Evolutionary conservation across 2,888 invertebrate species (phyloP).

Genomic region (Encarsia formosa): DNA sequence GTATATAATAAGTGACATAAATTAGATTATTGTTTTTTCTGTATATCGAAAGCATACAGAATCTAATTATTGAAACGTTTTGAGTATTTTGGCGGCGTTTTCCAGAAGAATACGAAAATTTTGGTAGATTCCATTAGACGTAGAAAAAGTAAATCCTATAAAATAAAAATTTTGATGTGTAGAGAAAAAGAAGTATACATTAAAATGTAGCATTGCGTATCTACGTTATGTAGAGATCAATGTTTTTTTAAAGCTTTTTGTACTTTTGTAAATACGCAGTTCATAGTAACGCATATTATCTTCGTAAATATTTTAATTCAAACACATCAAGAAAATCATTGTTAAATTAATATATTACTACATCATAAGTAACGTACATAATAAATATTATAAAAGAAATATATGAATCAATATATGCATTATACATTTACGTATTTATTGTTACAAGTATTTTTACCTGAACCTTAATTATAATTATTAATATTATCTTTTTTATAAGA

Average conservation of each 20-base stretch:
- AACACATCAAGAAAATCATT: conserved; percentile 14
- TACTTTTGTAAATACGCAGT: conserved; percentile 50
- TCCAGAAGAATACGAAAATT: not conserved
- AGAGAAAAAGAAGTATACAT: conserved; percentile 4
- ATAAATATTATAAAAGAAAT: conserved; percentile 4
- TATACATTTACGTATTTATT: too few species aligned
- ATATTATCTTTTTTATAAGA: too few species aligned
- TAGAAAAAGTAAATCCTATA: conserved; percentile 9
- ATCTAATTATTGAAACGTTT: not conserved
- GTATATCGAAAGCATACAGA: not conserved
- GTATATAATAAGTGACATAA: conserved; percentile 15
- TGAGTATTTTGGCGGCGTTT: not conserved
- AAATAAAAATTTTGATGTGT: conserved; percentile 15
- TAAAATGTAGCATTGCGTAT: not conserved
- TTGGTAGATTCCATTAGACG: not conserved
- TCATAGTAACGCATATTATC: conserved; percentile 21
- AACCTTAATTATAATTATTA: too few species aligned
- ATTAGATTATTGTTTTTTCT: not conserved
- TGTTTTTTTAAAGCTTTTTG: conserved; percentile 50
- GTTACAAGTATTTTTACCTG: too few species aligned
- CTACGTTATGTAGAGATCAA: conserved; percentile 30
- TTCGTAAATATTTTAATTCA: not conserved
- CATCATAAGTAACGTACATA: conserved; percentile 26
- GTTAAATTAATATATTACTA: conserved; percentile 37
- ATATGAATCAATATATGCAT: too few species aligned